Base-by-base conservation (phyloP, 2,888 invertebrate species). In the Stenchaetothrips biformis region DNA sequence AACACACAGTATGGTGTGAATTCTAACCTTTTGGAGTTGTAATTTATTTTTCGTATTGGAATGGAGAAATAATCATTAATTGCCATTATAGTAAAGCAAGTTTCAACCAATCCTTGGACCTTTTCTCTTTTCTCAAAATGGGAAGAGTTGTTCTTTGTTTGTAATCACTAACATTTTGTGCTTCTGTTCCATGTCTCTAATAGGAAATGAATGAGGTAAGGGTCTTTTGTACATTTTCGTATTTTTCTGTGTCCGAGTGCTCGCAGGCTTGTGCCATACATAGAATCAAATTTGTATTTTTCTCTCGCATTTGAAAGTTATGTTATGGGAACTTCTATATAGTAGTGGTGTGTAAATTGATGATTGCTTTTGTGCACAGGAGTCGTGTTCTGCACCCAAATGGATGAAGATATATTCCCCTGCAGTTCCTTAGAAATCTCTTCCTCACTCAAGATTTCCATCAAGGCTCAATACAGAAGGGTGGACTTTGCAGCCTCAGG, bases 131-230 rank as follows among this genome's bases (percentile, higher is more conserved):
- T 37, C 37, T 37, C 37, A 37, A 37, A 37, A 37, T 37, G 4
- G 37, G 37, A 37, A 37, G 37, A 37, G 37, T 3, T 53, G 0
- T 18, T 53, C 9, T 53, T 53, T 53, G 13, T 4, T 7, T 53
- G 53, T 53, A 1, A 53, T 11, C 53, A 18, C 18, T 53, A 18
- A 53, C 11, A 53, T 18, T 53, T 53, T 53, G 13, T 53, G 25
- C 25, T 74, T 74, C 25, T 74, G 67, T 74, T 74, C 11, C 67
- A 74, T 74, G 67, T 11, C 67, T 74, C 25, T 74, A 25, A 25
- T 74, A 74, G 67, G 25, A 74, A 74, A 21, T 74, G 25, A 74
- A 25, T 74, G 25, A 74, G 67, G 67, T 74, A 74, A 74, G 67
- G 21, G 2, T 6, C 1, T 59, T 59, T 1, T 18, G 7, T 13